These are phyloP conservation scores for Leptopterna dolabrata DNA, from an alignment of 2,888 invertebrate species.

Conservation along the genomic window DNA sequence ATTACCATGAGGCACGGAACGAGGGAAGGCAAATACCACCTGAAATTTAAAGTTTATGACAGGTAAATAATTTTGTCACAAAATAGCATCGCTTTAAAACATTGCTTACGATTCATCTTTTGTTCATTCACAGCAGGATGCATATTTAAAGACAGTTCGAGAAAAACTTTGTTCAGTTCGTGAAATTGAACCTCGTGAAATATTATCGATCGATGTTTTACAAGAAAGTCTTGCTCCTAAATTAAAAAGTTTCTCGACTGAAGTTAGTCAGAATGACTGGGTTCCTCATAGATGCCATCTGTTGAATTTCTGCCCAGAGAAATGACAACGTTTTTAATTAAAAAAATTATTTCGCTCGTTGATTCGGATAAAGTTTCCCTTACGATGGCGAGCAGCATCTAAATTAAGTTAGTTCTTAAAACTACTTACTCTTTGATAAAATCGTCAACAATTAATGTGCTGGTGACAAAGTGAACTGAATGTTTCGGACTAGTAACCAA, in stretches of 20 bases:
- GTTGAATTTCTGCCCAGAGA: background rate
- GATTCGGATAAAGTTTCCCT: background rate
- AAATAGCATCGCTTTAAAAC: background rate
- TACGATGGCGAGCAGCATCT: background rate
- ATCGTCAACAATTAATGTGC: background rate
- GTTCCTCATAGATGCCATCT: background rate
- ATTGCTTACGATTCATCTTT: slow-evolving; percentile 65
- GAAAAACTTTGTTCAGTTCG: no score
- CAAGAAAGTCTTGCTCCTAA: background rate
- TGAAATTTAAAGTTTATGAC: slow-evolving; percentile 66
- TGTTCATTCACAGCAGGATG: no score
- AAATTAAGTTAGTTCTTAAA: background rate
- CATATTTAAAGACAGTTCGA: no score
- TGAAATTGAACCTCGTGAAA: background rate
- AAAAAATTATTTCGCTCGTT: background rate
- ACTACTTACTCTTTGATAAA: background rate
- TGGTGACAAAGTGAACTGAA: background rate
- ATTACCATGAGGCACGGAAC: slow-evolving; percentile 95
- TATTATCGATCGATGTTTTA: background rate
- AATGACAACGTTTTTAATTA: background rate
- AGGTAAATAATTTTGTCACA: slow-evolving; percentile 5
- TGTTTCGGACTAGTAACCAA: no score
- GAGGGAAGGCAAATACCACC: slow-evolving; percentile 84
- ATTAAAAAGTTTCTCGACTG: background rate
- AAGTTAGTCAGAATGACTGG: background rate